Percentiles rank a stretch among this genome's conserved stretches.
These are phyloP conservation scores for Bradypodion ventrale DNA, from an alignment of 2,797 vertebrate genomes.

Conservation along the genomic window DNA sequence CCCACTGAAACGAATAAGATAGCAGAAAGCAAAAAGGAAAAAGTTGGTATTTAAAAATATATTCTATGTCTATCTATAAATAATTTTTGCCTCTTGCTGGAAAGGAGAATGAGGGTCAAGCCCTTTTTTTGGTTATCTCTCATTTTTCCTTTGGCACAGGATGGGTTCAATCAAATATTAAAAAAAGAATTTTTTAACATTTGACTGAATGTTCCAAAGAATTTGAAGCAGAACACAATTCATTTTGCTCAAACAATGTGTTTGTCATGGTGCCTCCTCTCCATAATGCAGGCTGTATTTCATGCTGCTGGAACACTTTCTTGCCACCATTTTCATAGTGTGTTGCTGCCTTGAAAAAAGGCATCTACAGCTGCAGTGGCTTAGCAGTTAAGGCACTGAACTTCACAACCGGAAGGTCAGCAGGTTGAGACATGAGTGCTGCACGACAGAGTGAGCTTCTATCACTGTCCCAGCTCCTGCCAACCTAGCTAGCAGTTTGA, in stretches of 20 bases:
- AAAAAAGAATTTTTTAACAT: background rate
- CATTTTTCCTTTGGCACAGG: slow-evolving; percentile 29
- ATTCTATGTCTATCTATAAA: background rate
- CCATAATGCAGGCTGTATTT: no score
- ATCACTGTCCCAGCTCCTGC: no score
- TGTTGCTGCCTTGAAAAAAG: no score
- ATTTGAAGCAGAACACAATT: slow-evolving; percentile 23
- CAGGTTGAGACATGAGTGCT: no score
- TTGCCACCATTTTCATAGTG: no score
- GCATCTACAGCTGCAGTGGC: no score
- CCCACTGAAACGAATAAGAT: background rate
- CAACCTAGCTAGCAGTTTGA: no score
- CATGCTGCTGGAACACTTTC: no score
- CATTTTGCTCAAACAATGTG: slow-evolving; percentile 14
- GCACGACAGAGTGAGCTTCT: no score
- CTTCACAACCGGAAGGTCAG: no score
- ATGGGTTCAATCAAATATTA: slow-evolving; percentile 8
- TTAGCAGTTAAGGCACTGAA: no score
- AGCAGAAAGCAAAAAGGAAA: background rate
- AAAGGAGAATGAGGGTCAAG: slow-evolving; percentile 1
- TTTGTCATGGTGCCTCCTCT: slow-evolving; percentile 13
- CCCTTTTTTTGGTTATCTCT: slow-evolving; percentile 18
- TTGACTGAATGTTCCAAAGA: fast-evolving
- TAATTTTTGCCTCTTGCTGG: background rate
- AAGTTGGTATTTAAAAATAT: slow-evolving; percentile 13